Evolutionary conservation across 2,888 invertebrate genomes (phyloP).

Genomic region (Nomada hirtipes): DNA sequence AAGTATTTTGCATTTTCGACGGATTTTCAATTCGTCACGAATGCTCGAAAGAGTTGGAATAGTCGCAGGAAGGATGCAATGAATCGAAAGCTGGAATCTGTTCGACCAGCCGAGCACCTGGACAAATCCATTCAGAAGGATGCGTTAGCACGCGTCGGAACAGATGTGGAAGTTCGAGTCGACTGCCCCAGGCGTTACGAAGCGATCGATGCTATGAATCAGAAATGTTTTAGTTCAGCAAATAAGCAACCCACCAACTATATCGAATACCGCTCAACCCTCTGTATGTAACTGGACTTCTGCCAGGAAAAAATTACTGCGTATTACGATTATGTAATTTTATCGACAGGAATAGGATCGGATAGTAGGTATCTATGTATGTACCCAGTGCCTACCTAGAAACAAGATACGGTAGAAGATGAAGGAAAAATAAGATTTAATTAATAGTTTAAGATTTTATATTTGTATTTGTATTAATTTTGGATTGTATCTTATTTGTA

Average conservation of each 20-base stretch:
- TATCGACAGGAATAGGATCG: too few relatives aligned
- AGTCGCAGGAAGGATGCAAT: conserved; percentile 52
- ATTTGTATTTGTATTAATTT: too few relatives aligned
- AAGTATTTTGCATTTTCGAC: not conserved
- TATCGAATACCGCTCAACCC: not conserved
- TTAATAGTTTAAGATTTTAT: too few relatives aligned
- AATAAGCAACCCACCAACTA: conserved; percentile 22
- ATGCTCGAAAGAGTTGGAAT: conserved; percentile 29
- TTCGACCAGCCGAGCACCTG: conserved; percentile 62
- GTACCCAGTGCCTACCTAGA: too few relatives aligned
- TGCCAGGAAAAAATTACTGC: too few relatives aligned
- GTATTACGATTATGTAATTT: too few relatives aligned
- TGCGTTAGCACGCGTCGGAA: conserved; percentile 60
- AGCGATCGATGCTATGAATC: conserved; percentile 48
- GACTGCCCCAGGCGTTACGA: conserved; percentile 35
- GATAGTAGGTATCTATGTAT: too few relatives aligned
- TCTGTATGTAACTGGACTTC: too few relatives aligned
- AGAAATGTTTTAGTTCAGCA: conserved; percentile 20
- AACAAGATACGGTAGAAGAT: too few relatives aligned
- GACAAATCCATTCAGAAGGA: conserved; percentile 65
- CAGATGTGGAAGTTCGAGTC: conserved; percentile 59
- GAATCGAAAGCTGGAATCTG: conserved; percentile 64
- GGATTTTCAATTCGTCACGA: not conserved
- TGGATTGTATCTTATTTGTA: too few relatives aligned
- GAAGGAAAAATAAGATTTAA: too few relatives aligned